Percentiles rank a stretch among this genome's conserved stretches.
phyloP scores from a whole-genome alignment of 2,113 vertebrate species.

The zebrafish (Danio rerio) region GRCz12tu NC_133176.1:55977501-55978000 shows the following conservation, averaged over 20 bases:
- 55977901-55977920: slow-evolving; percentile 97
- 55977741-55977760: too few relatives aligned
- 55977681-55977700: slow-evolving; percentile 89
- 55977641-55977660: slow-evolving; percentile 94
- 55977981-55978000: slow-evolving; percentile 75
- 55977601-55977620: slow-evolving; percentile 92
- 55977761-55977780: neutral
- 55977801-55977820: neutral
- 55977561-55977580: too few relatives aligned
- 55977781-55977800: neutral
- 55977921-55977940: slow-evolving; percentile 87
- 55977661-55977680: slow-evolving; percentile 89
- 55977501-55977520: too few relatives aligned
- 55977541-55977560: too few relatives aligned
- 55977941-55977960: slow-evolving; percentile 88
- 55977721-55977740: neutral
- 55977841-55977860: slow-evolving; percentile 91
- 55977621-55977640: slow-evolving; percentile 91
- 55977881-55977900: slow-evolving; percentile 93
- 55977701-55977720: neutral
- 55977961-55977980: slow-evolving; percentile 85
- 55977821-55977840: slow-evolving; percentile 72
- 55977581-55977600: slow-evolving; percentile 35
- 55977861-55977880: slow-evolving; percentile 91
- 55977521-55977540: too few relatives aligned